Evolutionary conservation across 2,888 invertebrate species (phyloP), one percentile per base, ranked within the genome.

Genomic region (Agriotes lineatus): DNA sequence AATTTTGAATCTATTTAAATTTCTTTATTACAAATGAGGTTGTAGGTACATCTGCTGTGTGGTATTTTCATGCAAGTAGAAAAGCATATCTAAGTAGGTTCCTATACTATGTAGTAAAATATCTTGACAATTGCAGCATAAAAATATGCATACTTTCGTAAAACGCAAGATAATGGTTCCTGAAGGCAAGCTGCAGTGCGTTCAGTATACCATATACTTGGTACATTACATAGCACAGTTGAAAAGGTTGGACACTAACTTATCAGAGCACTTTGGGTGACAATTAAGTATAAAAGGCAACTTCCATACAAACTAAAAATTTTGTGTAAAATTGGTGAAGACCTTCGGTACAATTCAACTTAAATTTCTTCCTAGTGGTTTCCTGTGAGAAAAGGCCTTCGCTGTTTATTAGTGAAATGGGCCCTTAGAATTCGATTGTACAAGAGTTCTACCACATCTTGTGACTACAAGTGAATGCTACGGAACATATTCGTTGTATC

Each of bases 241-340:
- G 30, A 48, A 59, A 59, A 25, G 59, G 33, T 59, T 45, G 45
- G 39, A 45, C 20, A 45, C 45, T 45, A 45, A 37, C 45, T 45
- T 45, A 59, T 57, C 59, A 59, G 59, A 59, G 45, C 33, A 45
- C 45, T 44, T 59, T 33, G 45, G 59, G 59, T 59, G 59, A 59
- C 59, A 56, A 37, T 59, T 33, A 45, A 59, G 54, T 54, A 54
- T 35, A 45, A 54, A 54, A 54, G 30, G 33, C 35, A 33, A 54
- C 35, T 19, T 30, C 19, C 35, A 54, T 54, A 33, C 18, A 54
- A 54, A 54, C 54, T 35, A n/a, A 54, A n/a, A 54, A 30, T 35
- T 19, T 45, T 20, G 20, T 33, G 33, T 30, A 54, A 35, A 54
- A 33, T 10, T 19, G 7, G 54, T 33, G 45, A 45, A 45, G 10